These are phyloP conservation scores for Papilio xuthus DNA, from an alignment of 1,140 invertebrate genomes.

Conservation along the genomic window DNA sequence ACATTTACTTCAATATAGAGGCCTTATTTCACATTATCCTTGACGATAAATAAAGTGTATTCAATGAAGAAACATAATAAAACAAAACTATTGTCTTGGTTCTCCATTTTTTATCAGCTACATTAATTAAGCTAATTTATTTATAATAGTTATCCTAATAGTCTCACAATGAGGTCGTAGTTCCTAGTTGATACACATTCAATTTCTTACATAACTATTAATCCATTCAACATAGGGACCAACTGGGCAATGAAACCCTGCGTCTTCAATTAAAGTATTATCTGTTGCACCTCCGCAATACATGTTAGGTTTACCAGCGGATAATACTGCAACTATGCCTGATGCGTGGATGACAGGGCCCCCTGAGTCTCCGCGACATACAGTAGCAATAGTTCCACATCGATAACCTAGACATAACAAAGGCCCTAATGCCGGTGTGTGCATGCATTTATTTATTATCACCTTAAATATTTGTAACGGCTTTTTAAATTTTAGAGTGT, in stretches of 20 bases:
- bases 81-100: too few relatives aligned
- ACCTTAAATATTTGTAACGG: constrained; percentile 23
- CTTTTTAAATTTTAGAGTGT: background rate
- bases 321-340: constrained; percentile 15
- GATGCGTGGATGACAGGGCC: constrained; percentile 22
- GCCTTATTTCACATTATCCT: too few relatives aligned
- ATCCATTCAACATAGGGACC: constrained; percentile 21
- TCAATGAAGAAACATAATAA: too few relatives aligned
- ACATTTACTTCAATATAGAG: too few relatives aligned
- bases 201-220: too few relatives aligned
- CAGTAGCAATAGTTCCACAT: constrained; percentile 1
- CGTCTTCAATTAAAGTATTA: background rate
- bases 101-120: too few relatives aligned
- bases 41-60: too few relatives aligned
- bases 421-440: background rate
- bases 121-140: too few relatives aligned
- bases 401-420: background rate
- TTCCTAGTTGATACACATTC: too few relatives aligned
- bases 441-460: constrained; percentile 6
- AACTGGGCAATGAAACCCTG: background rate
- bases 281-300: background rate
- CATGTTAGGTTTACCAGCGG: background rate
- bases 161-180: too few relatives aligned
- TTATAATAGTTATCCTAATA: too few relatives aligned
- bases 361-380: constrained; percentile 13